Percentiles rank a stretch among this genome's conserved stretches.
Conservation (phyloP, 2,797 vertebrate species). For the Catharus ustulatus region DNA sequence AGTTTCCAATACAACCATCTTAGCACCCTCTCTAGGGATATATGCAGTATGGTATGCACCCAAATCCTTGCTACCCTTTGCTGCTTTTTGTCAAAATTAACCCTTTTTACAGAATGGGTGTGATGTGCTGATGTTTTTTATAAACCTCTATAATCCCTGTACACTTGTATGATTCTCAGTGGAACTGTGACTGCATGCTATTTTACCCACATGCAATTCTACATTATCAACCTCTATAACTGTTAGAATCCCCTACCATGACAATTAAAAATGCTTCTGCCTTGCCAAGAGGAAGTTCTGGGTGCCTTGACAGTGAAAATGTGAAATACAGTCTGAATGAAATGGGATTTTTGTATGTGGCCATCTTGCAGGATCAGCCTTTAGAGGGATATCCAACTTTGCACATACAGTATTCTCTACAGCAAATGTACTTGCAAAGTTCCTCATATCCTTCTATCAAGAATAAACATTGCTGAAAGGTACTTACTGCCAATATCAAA, state of each 20-base stretch:
- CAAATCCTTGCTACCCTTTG: not conserved
- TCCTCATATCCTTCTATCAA: not conserved
- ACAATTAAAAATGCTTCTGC: not conserved
- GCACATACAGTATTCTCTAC: not conserved
- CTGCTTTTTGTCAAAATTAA: not conserved
- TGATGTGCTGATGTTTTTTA: not conserved
- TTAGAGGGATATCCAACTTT: not conserved
- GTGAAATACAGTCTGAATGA: not conserved
- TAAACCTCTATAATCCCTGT: not conserved
- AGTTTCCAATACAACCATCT: not conserved
- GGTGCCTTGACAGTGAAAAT: not conserved
- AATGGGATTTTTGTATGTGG: not conserved
- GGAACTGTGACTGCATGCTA: not conserved
- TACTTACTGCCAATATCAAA: not conserved
- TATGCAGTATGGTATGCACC: too few relatives aligned
- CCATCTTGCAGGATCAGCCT: not conserved
- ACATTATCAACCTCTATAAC: not conserved
- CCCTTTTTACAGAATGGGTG: not conserved
- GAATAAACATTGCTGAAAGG: not conserved
- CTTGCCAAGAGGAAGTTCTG: not conserved
- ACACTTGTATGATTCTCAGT: not conserved
- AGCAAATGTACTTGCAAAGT: not conserved
- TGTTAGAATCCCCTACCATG: not conserved
- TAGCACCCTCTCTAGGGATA: not conserved
- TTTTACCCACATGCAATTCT: not conserved